Base-by-base conservation (phyloP, 2,113 vertebrate species). In the Mus spicilegus region DNA sequence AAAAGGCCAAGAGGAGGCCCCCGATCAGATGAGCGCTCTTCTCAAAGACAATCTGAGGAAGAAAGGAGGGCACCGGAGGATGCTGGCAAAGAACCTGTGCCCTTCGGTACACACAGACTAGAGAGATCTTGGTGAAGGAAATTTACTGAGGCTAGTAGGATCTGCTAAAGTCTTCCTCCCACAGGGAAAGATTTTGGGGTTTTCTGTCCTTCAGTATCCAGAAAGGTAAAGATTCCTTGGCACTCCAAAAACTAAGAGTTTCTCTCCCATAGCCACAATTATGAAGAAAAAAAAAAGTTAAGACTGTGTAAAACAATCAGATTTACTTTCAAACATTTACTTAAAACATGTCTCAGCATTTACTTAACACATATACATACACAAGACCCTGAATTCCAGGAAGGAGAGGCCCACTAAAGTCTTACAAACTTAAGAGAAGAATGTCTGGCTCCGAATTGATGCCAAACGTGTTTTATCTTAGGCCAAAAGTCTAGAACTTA, bases 261-360 rank as follows among this genome's bases (percentile, higher is more conserved):
- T 95, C 88, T 95, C 24, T 80, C 56, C 87, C 86, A 77, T 65
- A 95, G 46, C 77, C 86, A 96, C 80, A 92, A 88, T 65, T 91
- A 54, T 90, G 67, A 97, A 70, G 95, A 36, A 58, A 17, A 58
- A 58, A 39, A 19, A 5, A 96, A 93, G 39, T 80, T 84, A 94
- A 87, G 76, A 78, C 54, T 82, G 46, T 87, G 97, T 92, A 96
- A 96, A 92, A 95, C 93, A 96, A 88, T 89, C 80, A 92, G 69
- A 89, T 90, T 87, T 85, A 89, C 54, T 61, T 86, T 87, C 58
- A 78, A 87, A 12, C 49, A 56, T 56, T 87, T 72, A 87, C 49
- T 87, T 54, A n/a, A 77, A 90, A 90, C 58, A 77, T 70, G 63
- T 42, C 63, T 96, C 22, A 93, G 61, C 5, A 92, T 93, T 94